phyloP scores from a whole-genome alignment of 2,113 vertebrate species.

The Sciurus niger region DNA sequence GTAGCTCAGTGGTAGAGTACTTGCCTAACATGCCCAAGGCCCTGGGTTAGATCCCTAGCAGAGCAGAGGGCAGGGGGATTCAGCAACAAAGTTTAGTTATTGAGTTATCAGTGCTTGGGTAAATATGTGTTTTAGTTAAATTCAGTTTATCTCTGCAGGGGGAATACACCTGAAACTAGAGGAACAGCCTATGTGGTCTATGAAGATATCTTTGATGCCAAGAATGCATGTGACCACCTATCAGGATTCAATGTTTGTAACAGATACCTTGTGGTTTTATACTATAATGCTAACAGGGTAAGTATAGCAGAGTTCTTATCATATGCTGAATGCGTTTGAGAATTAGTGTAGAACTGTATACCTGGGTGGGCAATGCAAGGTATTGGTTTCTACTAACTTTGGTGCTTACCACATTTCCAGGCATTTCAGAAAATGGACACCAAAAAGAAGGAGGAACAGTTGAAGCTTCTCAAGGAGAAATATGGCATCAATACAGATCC shows the following conservation, averaged over 20 bases:
- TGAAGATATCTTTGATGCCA: slow-evolving; percentile 99
- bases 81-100: neutral
- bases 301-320: slow-evolving; percentile 51
- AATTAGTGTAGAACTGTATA: neutral
- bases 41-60: neutral
- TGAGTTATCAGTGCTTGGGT: neutral
- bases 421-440: slow-evolving; percentile 99
- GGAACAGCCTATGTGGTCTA: slow-evolving; percentile 99
- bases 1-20: neutral
- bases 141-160: slow-evolving; percentile 88
- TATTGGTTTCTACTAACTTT: neutral
- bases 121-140: slow-evolving; percentile 35
- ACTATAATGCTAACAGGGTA: slow-evolving; percentile 99
- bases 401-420: slow-evolving; percentile 85
- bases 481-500: slow-evolving; percentile 99
- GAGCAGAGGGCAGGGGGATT: neutral
- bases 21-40: neutral
- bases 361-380: neutral
- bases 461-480: slow-evolving; percentile 99
- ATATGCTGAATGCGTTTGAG: neutral
- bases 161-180: slow-evolving; percentile 97
- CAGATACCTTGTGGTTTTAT: slow-evolving; percentile 98
- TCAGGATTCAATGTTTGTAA: slow-evolving; percentile 99
- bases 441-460: slow-evolving; percentile 99
- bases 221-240: slow-evolving; percentile 99